Evolutionary conservation across 2,113 vertebrate genomes (phyloP).

Genomic region (Dipodomys ordii): DNA sequence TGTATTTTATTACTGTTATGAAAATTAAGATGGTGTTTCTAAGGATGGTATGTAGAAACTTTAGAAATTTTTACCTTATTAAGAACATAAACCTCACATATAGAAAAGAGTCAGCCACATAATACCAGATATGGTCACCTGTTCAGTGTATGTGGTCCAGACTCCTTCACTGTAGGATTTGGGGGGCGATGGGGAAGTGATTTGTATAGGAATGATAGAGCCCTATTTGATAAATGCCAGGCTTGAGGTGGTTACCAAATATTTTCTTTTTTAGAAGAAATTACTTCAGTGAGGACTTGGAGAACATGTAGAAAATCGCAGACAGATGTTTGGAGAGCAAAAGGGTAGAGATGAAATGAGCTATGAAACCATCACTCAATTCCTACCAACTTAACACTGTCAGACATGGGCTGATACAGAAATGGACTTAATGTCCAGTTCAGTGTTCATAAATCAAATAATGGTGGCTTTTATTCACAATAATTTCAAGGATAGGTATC

Average conservation of each 20-base stretch:
- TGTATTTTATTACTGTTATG: not conserved
- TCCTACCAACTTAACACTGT: not conserved
- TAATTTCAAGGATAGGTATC: conserved; percentile 30
- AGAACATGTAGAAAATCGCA: conserved; percentile 26
- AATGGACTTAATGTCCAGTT: conserved; percentile 38
- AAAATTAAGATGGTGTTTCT: not conserved
- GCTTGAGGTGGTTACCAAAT: not conserved
- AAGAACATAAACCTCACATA: not conserved
- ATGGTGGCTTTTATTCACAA: not conserved
- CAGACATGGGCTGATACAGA: not conserved
- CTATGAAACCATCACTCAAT: conserved; percentile 32
- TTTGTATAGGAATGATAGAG: not conserved
- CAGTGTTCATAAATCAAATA: conserved; percentile 48
- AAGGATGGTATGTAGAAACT: not conserved
- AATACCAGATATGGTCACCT: not conserved
- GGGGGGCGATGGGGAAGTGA: not conserved
- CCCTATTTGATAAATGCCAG: not conserved
- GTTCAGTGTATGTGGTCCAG: not conserved
- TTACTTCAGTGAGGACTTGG: conserved; percentile 1
- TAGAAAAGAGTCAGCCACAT: not conserved
- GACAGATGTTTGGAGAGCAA: conserved; percentile 48
- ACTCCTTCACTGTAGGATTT: not conserved
- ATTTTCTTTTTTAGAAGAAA: conserved; percentile 19
- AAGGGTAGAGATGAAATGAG: not conserved
- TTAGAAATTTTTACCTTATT: not conserved